Conservation (phyloP, 2,113 vertebrate species). For the Microcebus jonahi region DNA sequence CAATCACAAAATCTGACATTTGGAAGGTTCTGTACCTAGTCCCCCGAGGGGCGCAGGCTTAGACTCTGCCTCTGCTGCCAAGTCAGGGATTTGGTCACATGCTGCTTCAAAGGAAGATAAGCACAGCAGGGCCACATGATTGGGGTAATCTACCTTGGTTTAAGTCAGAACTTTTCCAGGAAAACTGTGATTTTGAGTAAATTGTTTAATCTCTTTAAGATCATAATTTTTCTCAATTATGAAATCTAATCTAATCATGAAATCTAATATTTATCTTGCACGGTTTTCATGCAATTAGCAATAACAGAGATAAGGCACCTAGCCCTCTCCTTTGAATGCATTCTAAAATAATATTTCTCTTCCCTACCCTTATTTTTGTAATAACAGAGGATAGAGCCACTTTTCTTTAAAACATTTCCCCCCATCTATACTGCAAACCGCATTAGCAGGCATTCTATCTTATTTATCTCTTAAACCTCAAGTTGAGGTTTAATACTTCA, state of each 20-base stretch:
- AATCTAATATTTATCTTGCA: neutral
- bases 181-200: neutral
- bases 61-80: neutral
- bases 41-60: neutral
- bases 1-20: neutral
- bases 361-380: neutral
- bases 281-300: neutral
- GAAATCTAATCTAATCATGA: neutral
- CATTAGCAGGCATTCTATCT: neutral
- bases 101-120: neutral
- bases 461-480: neutral
- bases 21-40: neutral
- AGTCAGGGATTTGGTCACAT: neutral
- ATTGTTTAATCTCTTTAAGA: neutral
- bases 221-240: neutral
- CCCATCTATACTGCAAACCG: neutral
- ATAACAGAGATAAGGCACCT: neutral
- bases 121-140: no score
- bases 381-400: neutral
- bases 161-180: neutral
- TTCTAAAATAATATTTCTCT: neutral
- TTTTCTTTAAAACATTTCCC: neutral
- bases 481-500: neutral
- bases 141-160: neutral
- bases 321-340: neutral